A percentile compares a stretch with the other conserved stretches of the same genome.
Evolutionary conservation across 1,140 invertebrate species (phyloP).

Genomic region (Neelides sp.): DNA sequence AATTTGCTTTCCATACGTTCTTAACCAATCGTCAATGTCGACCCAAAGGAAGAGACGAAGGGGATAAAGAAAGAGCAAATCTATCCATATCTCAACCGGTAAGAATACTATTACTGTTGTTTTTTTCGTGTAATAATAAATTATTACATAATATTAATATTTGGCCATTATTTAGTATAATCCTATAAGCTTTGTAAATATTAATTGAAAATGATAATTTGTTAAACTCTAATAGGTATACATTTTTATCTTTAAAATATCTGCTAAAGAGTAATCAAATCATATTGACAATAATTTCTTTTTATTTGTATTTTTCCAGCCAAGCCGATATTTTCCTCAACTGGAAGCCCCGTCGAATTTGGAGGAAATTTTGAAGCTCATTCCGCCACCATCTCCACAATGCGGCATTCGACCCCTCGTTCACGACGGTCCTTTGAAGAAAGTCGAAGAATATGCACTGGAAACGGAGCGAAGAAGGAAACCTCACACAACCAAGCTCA

Average conservation of each 20-base stretch:
- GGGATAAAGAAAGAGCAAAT: background rate
- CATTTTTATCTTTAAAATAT: background rate
- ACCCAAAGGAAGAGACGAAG: background rate
- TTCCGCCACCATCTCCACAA: background rate
- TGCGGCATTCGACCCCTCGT: constrained; percentile 10
- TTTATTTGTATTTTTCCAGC: constrained; percentile 3
- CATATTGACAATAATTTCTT: background rate
- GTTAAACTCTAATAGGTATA: constrained; percentile 15
- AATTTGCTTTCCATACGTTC: background rate
- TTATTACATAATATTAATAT: background rate
- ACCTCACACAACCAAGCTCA: constrained; percentile 24
- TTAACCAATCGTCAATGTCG: background rate
- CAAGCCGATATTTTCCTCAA: constrained; percentile 9
- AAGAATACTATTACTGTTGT: background rate
- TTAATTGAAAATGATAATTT: constrained; percentile 4
- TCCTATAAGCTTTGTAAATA: background rate
- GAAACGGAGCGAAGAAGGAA: constrained; percentile 28
- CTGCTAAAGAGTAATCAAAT: background rate
- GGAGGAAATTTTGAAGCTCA: constrained; percentile 16
- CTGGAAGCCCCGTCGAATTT: constrained; percentile 5
- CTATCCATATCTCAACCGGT: background rate
- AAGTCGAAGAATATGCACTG: constrained; percentile 29
- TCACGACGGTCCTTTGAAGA: constrained; percentile 20
- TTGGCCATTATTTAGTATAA: background rate
- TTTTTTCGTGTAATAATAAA: constrained; percentile 1